Base-by-base conservation (phyloP, 1,140 invertebrate genomes). In the Drosophila sulfurigaster region DNA sequence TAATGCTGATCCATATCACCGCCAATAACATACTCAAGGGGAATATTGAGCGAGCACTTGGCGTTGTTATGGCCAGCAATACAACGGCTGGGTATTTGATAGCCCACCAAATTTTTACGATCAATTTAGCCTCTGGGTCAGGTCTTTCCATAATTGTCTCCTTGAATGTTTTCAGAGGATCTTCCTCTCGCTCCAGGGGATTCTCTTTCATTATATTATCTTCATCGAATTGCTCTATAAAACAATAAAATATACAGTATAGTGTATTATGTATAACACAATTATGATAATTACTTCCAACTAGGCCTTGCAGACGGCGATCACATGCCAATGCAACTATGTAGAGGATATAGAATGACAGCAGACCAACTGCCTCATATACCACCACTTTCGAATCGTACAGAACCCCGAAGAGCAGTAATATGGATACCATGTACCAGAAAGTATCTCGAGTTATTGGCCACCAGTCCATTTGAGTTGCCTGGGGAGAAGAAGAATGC, bases 371-470 rank as follows among this genome's bases (percentile, higher is more conserved):
- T 0, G 66, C 15, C 32, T 87, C 82, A 10, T 45, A 58, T 11
- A 72, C n/a, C 0, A 0, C 0, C 1, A 87, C 30, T 0, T 7
- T 0, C 0, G 63, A 38, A 7, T 87, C 79, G 30, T 15, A 58
- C 0, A 87, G n/a, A 0, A 62, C 28, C 3, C 1, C 5, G 0
- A 56, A 56, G 0, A 87, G 68, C 1, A n/a, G 0, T 0, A 15
- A 0, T n/a, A 87, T 69, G 8, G 82, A 43, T 13, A 75, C 0
- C 1, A 80, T 95, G 91, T 98, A 99, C 82, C 97, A 96, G 3
- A 97, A 79, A 80, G 96, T 97, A 93, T 99, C 98, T 76, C 98
- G 94, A 10, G 96, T 96, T 13, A 98, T 94, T 2, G 98, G 97
- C 96, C 97, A 98, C 97, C 97, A 98, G 11, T 82, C 71, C 38